phyloP scores from a whole-genome alignment of 2,888 invertebrate species.

The Orthonychiurus folsomi region DNA sequence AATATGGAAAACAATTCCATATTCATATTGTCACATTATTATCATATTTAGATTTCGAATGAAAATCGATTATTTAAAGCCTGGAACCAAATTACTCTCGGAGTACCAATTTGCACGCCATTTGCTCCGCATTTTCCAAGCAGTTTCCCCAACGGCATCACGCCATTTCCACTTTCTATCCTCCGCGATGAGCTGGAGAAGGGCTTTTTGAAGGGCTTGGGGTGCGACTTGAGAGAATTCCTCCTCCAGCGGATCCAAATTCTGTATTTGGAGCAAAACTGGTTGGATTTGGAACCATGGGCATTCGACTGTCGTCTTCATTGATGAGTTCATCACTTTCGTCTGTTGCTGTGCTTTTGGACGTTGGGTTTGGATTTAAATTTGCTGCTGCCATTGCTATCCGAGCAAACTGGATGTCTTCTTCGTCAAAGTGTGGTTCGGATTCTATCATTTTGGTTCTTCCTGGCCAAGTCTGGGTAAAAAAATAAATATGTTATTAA shows the following conservation, averaged over 20 bases:
- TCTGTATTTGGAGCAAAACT: background rate
- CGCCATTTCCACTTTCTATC: slow-evolving; percentile 20
- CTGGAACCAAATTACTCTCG: too few species aligned
- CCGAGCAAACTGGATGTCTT: background rate
- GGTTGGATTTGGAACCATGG: background rate
- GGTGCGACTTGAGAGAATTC: slow-evolving; percentile 30
- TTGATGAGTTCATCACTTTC: background rate
- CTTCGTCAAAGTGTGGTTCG: slow-evolving; percentile 6
- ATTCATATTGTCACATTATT: too few species aligned
- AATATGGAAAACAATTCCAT: too few species aligned
- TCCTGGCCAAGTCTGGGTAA: background rate
- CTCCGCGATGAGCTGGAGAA: slow-evolving; percentile 17
- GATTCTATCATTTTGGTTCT: slow-evolving; percentile 5
- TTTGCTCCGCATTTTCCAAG: slow-evolving; percentile 34
- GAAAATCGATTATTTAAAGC: too few species aligned
- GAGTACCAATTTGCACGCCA: slow-evolving; percentile 37
- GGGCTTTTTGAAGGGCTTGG: slow-evolving; percentile 23
- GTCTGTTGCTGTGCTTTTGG: too few species aligned
- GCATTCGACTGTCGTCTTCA: background rate
- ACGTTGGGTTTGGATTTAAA: too few species aligned
- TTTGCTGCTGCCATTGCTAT: background rate
- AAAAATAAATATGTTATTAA: background rate
- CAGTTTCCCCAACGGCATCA: slow-evolving; percentile 22
- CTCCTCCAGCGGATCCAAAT: slow-evolving; percentile 20
- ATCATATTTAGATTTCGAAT: too few species aligned